Evolutionary conservation across 2,888 invertebrate genomes (phyloP).

Genomic region (Cataglyphis livida): DNA sequence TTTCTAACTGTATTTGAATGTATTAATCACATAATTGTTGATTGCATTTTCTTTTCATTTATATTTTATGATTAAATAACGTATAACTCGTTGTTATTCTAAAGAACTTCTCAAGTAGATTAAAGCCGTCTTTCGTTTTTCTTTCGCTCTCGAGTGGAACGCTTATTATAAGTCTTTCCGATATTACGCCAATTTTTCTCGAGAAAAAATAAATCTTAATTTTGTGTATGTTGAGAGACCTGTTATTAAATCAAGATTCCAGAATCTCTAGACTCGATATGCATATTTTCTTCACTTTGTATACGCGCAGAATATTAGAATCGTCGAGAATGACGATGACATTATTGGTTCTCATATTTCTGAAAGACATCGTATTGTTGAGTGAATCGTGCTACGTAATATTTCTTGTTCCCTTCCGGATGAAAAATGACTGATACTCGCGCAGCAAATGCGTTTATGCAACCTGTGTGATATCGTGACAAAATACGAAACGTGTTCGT

Average conservation of each 20-base stretch:
- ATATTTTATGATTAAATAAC: background rate
- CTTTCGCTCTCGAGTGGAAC: slow-evolving; percentile 30
- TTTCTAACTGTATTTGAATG: slow-evolving; percentile 14
- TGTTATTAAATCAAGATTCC: background rate
- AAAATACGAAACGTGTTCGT: background rate
- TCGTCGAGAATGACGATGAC: background rate
- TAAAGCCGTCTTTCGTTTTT: slow-evolving; percentile 31
- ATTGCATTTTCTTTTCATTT: slow-evolving; percentile 10
- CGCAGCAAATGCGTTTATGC: background rate
- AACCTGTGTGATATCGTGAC: background rate
- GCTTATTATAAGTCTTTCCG: slow-evolving; percentile 50
- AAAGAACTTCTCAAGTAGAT: slow-evolving; percentile 13
- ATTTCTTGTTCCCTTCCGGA: background rate
- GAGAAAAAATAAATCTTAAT: slow-evolving; percentile 3
- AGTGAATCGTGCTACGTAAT: background rate
- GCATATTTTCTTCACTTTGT: background rate
- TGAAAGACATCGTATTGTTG: background rate
- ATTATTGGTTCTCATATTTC: background rate
- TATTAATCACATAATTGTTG: background rate
- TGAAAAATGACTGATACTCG: background rate
- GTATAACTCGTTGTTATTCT: slow-evolving; percentile 31
- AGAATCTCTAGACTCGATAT: background rate
- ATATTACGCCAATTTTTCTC: background rate
- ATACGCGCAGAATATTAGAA: slow-evolving; percentile 1
- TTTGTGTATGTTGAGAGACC: background rate